A percentile compares a stretch with the other conserved stretches of the same genome.
phyloP scores from a whole-genome alignment of 2,113 vertebrate genomes.

The Propithecus coquereli region DNA sequence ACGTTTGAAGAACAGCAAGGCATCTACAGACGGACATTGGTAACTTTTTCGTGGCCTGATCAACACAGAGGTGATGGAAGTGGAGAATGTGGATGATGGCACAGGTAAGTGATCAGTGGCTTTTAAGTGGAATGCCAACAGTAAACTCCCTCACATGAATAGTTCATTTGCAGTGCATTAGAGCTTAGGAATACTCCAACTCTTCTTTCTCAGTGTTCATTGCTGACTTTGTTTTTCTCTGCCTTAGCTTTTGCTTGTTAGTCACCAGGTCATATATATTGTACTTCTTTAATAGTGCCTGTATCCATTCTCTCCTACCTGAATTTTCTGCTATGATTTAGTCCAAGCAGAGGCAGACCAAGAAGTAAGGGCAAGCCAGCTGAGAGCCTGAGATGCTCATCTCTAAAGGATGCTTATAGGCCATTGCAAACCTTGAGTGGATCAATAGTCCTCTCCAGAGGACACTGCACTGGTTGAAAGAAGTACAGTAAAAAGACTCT shows the following conservation, averaged over 20 bases:
- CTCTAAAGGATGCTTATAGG: neutral
- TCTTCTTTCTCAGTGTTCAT: neutral
- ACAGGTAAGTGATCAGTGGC: conserved; percentile 85
- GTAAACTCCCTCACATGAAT: neutral
- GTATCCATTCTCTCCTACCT: neutral
- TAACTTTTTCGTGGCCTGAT: conserved; percentile 96
- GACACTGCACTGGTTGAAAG: neutral
- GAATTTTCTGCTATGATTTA: neutral
- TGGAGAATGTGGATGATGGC: conserved; percentile 98
- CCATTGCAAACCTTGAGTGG: neutral
- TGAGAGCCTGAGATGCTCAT: neutral
- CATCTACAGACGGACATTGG: conserved; percentile 90
- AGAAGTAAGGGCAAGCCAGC: neutral
- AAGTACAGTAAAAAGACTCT: neutral
- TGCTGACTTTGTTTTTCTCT: neutral
- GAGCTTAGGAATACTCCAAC: neutral
- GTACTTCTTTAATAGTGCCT: neutral
- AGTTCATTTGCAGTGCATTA: neutral
- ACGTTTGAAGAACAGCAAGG: conserved; percentile 96
- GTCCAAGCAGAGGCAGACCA: neutral
- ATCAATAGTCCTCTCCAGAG: neutral
- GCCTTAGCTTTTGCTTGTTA: neutral
- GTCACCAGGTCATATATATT: neutral
- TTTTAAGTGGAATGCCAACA: neutral
- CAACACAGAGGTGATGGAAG: conserved; percentile 99